Base-by-base conservation (phyloP, 2,113 vertebrate genomes). In the Girardinichthys multiradiatus region DNA sequence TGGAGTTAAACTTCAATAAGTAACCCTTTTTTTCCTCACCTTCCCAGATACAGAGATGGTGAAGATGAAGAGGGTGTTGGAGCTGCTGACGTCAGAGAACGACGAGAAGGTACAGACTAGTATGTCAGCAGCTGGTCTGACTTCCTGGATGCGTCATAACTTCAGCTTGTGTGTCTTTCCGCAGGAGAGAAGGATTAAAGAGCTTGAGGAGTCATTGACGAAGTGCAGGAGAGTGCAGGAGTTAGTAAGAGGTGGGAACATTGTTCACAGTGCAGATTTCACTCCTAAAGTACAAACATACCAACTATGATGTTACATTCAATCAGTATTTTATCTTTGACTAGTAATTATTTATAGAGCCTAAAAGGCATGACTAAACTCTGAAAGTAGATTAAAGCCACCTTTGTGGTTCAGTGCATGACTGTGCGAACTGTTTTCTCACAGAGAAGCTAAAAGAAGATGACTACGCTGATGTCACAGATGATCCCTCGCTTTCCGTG, bases 101-200 rank as follows among this genome's bases (percentile, higher is more conserved):
- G 79, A 92, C 57, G 87, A 93, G 45, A 95, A 95, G 93, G 94
- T 95, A 77, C 7, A 3, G 63, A 30, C 29, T 19, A 33, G 48
- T 29, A 45, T 26, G 17, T 29, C 31, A 12, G 48, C 29, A 51
- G 66, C 67, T 1, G 27, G 71, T 75, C 64, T 35, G 42, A 62
- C 68, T 45, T 0, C 4, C 26, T 14, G 19, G 0, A 39, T 26
- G 31, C 1, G 7, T 42, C 11, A 8, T 35, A 4, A 45, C 4
- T 57, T 37, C 4, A 65, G 30, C 5, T 10, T 27, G 15, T 26
- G 4, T 72, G 29, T 80, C 66, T 64, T 4, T 59, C 29, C 21
- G 5, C 86, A 99, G 98, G 98, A 99, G 78, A 91, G 80, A 57
- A 95, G 96, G 87, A 99, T 99, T 80, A 96, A 97, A 82, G 97